A percentile compares a stretch with the other conserved stretches of the same genome.
These are phyloP conservation scores for Eubasilissa regina DNA, from an alignment of 1,140 invertebrate genomes.

Conservation along the genomic window DNA sequence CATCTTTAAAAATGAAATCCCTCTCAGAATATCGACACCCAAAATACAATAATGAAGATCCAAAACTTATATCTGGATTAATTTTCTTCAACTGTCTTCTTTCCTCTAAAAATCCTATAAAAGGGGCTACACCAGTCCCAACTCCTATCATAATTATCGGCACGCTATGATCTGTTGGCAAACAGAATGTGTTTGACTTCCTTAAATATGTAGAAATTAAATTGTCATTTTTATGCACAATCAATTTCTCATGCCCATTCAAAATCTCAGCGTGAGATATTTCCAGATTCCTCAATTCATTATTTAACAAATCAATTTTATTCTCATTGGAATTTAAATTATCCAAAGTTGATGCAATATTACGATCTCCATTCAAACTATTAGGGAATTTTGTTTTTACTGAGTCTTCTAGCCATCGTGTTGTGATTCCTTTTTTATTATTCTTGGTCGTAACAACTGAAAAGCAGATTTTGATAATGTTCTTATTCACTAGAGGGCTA, in stretches of 20 bases:
- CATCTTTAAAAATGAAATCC: conserved; percentile 77
- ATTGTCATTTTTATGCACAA: conserved; percentile 4
- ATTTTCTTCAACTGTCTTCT: conserved; percentile 64
- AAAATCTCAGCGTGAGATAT: not conserved
- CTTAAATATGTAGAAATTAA: conserved; percentile 77
- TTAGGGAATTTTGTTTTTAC: conserved; percentile 31
- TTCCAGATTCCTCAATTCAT: not conserved
- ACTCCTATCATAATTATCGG: conserved; percentile 86
- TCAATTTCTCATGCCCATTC: not conserved
- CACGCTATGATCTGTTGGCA: conserved; percentile 71
- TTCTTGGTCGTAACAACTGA: conserved; percentile 75
- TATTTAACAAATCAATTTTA: conserved; percentile 14
- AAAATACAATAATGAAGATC: conserved; percentile 79
- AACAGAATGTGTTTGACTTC: conserved; percentile 73
- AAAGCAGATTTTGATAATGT: conserved; percentile 78
- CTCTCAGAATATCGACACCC: conserved; percentile 80
- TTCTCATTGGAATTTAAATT: not conserved
- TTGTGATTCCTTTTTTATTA: conserved; percentile 77
- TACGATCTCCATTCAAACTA: not conserved
- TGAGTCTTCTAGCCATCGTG: conserved; percentile 75
- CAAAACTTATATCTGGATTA: conserved; percentile 62
- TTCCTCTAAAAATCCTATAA: conserved; percentile 79
- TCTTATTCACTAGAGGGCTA: conserved; percentile 70
- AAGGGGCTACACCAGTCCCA: conserved; percentile 89
- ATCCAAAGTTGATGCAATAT: too few species aligned